Conservation (phyloP, 2,113 vertebrate species). For the Triplophysa tibetana region DNA sequence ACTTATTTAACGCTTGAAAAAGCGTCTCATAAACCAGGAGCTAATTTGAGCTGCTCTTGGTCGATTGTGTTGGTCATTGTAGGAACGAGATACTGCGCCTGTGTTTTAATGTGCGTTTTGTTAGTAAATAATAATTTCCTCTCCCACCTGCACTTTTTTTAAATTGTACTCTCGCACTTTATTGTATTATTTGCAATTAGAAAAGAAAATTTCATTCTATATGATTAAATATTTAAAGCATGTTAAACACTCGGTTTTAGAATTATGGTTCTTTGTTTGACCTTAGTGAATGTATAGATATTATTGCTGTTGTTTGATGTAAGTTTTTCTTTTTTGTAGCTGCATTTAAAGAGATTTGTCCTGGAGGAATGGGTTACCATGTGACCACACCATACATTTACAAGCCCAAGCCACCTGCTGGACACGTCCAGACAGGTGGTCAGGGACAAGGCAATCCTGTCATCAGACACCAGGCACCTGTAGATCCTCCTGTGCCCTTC, state of each 20-base stretch:
- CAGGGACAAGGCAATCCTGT: slow-evolving; percentile 73
- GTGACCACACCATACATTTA: slow-evolving; percentile 84
- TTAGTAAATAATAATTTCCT: too few relatives aligned
- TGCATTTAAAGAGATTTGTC: slow-evolving; percentile 98
- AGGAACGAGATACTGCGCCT: too few relatives aligned
- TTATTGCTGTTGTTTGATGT: background rate
- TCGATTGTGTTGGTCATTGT: too few relatives aligned
- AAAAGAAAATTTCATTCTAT: too few relatives aligned
- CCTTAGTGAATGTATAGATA: background rate
- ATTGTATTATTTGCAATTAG: too few relatives aligned
- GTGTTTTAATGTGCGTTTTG: too few relatives aligned
- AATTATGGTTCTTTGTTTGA: background rate
- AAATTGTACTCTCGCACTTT: too few relatives aligned
- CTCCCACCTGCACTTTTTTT: too few relatives aligned
- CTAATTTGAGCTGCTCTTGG: too few relatives aligned
- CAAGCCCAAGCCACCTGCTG: slow-evolving; percentile 77
- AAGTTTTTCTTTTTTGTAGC: slow-evolving; percentile 73
- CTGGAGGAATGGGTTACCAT: slow-evolving; percentile 98
- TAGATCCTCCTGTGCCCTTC: slow-evolving; percentile 81
- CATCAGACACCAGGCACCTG: slow-evolving; percentile 82
- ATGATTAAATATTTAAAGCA: background rate
- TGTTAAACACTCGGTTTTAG: background rate
- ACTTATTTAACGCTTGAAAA: too few relatives aligned
- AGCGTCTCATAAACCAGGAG: too few relatives aligned
- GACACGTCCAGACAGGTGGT: slow-evolving; percentile 40